Evolutionary conservation across 2,888 invertebrate species (phyloP), one percentile per base, ranked within the genome.

Genomic region (Nycteola revayana): DNA sequence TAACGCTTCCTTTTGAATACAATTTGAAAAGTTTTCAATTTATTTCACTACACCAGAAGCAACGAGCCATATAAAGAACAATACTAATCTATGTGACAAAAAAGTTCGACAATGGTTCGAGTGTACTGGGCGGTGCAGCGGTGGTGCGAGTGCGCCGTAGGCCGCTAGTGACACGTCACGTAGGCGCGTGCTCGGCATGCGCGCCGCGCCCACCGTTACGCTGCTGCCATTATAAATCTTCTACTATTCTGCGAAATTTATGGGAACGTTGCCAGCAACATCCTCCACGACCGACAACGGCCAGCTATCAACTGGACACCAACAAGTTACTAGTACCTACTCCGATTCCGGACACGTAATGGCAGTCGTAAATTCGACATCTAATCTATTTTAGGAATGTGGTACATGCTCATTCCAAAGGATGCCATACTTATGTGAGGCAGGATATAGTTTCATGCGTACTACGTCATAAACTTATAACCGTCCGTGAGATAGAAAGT

Each of bases 231-330:
- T 66, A 66, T 70, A 66, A 67, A 74, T 66, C 61, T 65, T 46
- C 44, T 55, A 55, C 54, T 55, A 67, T 66, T 66, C 61, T 59
- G 57, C 56, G 53, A 62, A 67, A 72, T 75, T 75, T 71, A 76
- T 77, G 67, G 66, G 68, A 73, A 66, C 63, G 45, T 63, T 67
- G 74, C 65, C 73, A 66, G 63, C 60, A 56, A 67, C 63, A 64
- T 66, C 66, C 61, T 61, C 55, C 47, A 38, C 47, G 49, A 64
- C 60, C 56, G 53, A 59, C 58, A 55, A 59, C 61, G 59, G 68
- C 62, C 66, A 67, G 67, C 67, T 73, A 67, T 68, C 57, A 63
- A 59, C 61, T 60, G 55, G 37, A 43, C 52, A 47, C 45, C 14
- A 5, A 14, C 14, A 14, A 14, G 14, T 14, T 14, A 14, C 14